Evolutionary conservation across 2,888 invertebrate species (phyloP), one percentile per base, ranked within the genome.

Genomic region (Prosapia bicincta): DNA sequence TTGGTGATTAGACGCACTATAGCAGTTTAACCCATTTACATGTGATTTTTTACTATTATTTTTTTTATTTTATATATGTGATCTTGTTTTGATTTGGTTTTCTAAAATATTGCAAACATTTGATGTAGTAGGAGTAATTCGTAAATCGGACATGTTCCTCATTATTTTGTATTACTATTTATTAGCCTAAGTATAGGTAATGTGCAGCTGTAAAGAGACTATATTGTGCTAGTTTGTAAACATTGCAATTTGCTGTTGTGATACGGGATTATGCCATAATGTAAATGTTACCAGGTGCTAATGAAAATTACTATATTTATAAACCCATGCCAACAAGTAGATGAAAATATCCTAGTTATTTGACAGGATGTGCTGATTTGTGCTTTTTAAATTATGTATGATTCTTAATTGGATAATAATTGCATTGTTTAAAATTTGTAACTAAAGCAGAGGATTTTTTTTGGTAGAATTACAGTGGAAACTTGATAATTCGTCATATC

Each of bases 251-350:
- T 38, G 38, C 54, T 20, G 20, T 54, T 54, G 54, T 38, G 38
- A n/a, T 54, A 54, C 20, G 54, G 54, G 54, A 54, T 54, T 54
- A 54, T 5, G 54, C 54, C 54, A 54, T 54, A n/a, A n/a, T n/a
- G n/a, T n/a, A 54, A 54, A 54, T 54, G 54, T 54, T 54, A 54
- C 54, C 54, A 54, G 54, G 54, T 54, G 54, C 54, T 54, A 54
- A 20, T 13, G 38, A 54, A 20, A 54, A 54, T 3, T 20, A 54
- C 54, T 20, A 20, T 54, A 54, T 54, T 54, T 54, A 54, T n/a
- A 20, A 2, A 54, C 6, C 13, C 54, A 54, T 13, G 13, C 3
- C 20, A 54, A 54, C 54, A 6, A 20, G 15, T 5, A 6, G 6
- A 30, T 9, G 30, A 30, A 6, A n/a, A n/a, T 9, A 38, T 38